Evolutionary conservation across 64 coral and sea anemone genomes (phyloP).

Genomic region (Platygyra sinensis): DNA sequence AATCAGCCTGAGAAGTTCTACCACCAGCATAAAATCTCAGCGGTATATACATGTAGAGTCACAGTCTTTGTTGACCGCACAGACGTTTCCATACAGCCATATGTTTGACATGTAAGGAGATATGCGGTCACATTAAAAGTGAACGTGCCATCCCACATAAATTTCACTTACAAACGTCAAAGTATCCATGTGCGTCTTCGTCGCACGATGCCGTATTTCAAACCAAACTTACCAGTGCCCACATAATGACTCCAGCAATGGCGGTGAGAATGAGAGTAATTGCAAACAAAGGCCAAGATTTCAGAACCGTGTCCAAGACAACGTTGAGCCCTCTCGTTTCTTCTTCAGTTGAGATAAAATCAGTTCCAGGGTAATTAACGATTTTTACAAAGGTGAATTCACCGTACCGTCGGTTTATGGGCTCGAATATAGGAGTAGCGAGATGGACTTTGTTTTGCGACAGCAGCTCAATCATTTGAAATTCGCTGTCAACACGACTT

Average conservation of each 20-base stretch:
- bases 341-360: not conserved
- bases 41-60: no score
- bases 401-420: not conserved
- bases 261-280: slow-evolving; percentile 1
- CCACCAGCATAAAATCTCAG: no score
- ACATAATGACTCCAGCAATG: slow-evolving; percentile 3
- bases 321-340: not conserved
- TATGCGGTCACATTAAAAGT: no score
- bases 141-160: no score
- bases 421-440: not conserved
- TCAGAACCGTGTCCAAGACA: not conserved
- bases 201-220: not conserved
- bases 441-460: not conserved
- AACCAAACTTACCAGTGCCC: slow-evolving; percentile 30
- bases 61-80: no score
- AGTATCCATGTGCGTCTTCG: no score
- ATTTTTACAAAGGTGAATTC: slow-evolving; percentile 18
- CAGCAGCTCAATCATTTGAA: not conserved
- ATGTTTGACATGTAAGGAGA: no score
- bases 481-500: not conserved
- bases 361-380: slow-evolving; percentile 50
- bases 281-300: slow-evolving; percentile 26
- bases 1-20: no score
- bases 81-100: no score
- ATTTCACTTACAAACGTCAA: no score